Evolutionary conservation across 2,113 vertebrate genomes (phyloP), one percentile per base, ranked within the genome.

Genomic region (Phasianus colchicus): DNA sequence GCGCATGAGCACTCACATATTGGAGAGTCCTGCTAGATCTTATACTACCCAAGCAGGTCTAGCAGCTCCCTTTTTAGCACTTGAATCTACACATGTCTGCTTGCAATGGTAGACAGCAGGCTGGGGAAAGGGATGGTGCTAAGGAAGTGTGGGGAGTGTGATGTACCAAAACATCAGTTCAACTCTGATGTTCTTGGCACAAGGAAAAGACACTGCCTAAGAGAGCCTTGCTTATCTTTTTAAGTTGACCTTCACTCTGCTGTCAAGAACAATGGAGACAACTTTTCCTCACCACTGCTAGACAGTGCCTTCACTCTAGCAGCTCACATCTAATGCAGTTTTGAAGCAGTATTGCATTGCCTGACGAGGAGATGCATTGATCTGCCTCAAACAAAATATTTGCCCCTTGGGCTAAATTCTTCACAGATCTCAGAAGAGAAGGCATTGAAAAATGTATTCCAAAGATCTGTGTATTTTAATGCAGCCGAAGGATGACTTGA

Each of bases 321-420:
- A 71, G 1, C 13, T 27, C 30, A 34, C 1, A 6, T 25, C 70
- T 54, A 32, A 8, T 18, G 25, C 10, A 12, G 0, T 25, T 83
- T 48, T 4, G 4, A 50, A 81, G 30, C 16, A 2, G 0, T 16
- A 10, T 5, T 65, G 15, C 24, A 6, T 14, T 89, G 22, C 30
- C 30, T 36, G 34, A 38, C 10, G 30, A 14, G 10, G 17, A 78
- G 25, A 64, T 48, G 5, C 3, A 24, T 72, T 25, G 8, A 4
- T 29, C 10, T 32, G 32, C 18, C 29, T 10, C 9, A 22, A 65
- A 40, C 1, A 83, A 77, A 73, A 64, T 1, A 4, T 78, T 84
- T 78, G 19, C 3, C 5, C 12, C 20, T 64, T 69, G 16, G 24
- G 8, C 7, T 86, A 40, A 83, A 67, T 83, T 78, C 74, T 88